phyloP scores from a whole-genome alignment of 1,140 invertebrate genomes.

The Cotesia typhae region DNA sequence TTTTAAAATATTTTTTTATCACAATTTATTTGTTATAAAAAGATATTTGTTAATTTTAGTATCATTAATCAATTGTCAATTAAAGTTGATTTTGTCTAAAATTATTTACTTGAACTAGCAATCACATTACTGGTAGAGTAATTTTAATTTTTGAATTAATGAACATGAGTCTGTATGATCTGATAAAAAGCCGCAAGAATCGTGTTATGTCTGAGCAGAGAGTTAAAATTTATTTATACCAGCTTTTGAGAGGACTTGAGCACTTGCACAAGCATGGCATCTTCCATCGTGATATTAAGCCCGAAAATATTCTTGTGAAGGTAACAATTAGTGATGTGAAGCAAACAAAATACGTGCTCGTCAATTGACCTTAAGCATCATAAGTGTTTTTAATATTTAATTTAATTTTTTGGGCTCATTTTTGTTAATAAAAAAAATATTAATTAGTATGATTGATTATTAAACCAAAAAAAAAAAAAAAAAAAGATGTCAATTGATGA shows the following conservation, averaged over 20 bases:
- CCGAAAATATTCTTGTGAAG: constrained; percentile 75
- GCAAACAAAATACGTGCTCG: no score
- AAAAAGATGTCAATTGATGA: background rate
- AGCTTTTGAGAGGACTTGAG: constrained; percentile 68
- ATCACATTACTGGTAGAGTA: constrained; percentile 66
- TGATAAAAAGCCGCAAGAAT: constrained; percentile 66
- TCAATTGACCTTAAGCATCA: no score
- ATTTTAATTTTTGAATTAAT: constrained; percentile 74
- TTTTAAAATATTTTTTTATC: no score
- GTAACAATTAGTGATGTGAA: constrained; percentile 33
- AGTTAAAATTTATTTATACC: constrained; percentile 67
- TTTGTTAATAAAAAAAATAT: no score
- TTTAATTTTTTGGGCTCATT: no score
- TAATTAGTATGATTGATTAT: no score
- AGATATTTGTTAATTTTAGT: no score
- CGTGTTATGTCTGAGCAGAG: constrained; percentile 58
- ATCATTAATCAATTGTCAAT: no score
- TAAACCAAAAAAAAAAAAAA: no score
- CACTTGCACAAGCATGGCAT: constrained; percentile 72
- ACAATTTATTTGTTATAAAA: no score
- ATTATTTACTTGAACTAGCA: constrained; percentile 62
- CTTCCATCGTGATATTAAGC: constrained; percentile 77
- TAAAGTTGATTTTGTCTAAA: no score
- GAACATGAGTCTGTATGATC: constrained; percentile 77
- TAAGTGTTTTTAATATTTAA: no score